Percentiles rank a stretch among this genome's conserved stretches.
Evolutionary conservation across 2,888 invertebrate genomes (phyloP).

Genomic region (Clanis bilineata): DNA sequence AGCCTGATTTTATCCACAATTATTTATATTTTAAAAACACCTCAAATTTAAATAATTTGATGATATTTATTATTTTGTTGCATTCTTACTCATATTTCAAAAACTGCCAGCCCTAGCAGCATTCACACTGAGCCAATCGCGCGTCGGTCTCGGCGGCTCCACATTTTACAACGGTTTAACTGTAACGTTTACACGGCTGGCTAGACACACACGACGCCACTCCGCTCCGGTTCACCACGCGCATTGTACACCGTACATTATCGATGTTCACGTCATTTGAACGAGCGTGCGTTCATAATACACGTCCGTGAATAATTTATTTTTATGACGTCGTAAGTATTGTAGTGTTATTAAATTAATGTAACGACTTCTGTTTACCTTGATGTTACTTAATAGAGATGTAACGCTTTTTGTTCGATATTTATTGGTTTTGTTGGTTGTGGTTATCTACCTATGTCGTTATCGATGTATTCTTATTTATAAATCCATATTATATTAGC

Average conservation of each 20-base stretch:
- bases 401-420: not conserved
- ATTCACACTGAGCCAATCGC: conserved; percentile 18
- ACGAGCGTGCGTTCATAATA: not conserved
- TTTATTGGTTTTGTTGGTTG: not conserved
- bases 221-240: conserved; percentile 35
- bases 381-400: conserved; percentile 5
- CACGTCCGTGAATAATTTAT: conserved; percentile 10
- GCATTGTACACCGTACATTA: conserved; percentile 38
- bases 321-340: conserved; percentile 13
- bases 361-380: conserved; percentile 11
- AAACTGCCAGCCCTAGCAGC: not conserved
- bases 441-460: too few relatives aligned
- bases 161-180: conserved; percentile 50
- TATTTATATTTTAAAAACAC: too few relatives aligned
- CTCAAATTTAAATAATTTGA: too few relatives aligned
- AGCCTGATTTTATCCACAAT: too few relatives aligned
- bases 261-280: not conserved
- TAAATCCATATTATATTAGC: too few relatives aligned
- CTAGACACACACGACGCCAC: conserved; percentile 42
- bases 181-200: conserved; percentile 62
- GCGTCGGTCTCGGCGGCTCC: conserved; percentile 32
- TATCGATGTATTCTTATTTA: too few relatives aligned
- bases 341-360: conserved; percentile 6
- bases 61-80: not conserved
- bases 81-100: not conserved